Conservation (phyloP, 2,888 invertebrate genomes). For the Hypolimnas misippus region DNA sequence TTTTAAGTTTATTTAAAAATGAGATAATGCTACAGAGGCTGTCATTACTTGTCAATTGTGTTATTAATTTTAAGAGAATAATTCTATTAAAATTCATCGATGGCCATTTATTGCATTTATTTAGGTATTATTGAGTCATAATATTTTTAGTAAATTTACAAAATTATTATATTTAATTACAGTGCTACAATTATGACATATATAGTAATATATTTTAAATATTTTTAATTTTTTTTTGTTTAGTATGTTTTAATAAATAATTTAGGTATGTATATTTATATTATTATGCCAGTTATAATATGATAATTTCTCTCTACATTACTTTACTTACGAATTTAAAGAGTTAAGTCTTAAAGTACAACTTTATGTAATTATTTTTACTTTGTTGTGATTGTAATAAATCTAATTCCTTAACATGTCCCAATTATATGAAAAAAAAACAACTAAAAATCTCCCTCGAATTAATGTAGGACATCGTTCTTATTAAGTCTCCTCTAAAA, state of each 20-base stretch:
- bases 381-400: neutral
- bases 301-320: neutral
- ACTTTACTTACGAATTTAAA: neutral
- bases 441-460: too few relatives aligned
- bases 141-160: constrained; percentile 22
- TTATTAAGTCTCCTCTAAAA: neutral
- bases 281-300: neutral
- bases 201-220: constrained; percentile 5
- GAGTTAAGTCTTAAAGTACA: too few relatives aligned
- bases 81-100: constrained; percentile 10
- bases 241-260: neutral
- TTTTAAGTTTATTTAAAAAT: constrained; percentile 7
- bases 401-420: neutral
- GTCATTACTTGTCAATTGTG: constrained; percentile 21
- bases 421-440: too few relatives aligned
- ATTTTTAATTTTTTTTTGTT: constrained; percentile 5
- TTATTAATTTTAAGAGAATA: constrained; percentile 18
- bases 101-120: constrained; percentile 32
- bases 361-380: too few relatives aligned
- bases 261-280: constrained; percentile 2
- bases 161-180: constrained; percentile 3
- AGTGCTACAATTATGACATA: neutral
- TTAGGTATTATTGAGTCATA: neutral
- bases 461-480: too few relatives aligned
- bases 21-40: constrained; percentile 22